Conservation (phyloP, 2,797 vertebrate genomes). For the Helicolenus hilgendorfi region DNA sequence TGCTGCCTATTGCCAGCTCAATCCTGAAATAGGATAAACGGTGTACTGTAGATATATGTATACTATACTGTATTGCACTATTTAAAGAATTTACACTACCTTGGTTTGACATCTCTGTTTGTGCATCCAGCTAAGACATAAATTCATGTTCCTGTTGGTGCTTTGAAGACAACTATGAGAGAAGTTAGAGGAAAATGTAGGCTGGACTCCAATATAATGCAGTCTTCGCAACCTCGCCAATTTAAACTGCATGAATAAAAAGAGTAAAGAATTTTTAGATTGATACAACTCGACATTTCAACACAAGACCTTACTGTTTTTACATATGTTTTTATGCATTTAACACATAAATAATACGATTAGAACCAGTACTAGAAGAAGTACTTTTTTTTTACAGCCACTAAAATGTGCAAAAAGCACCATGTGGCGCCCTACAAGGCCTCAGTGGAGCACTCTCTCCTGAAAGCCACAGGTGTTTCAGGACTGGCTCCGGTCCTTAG, state of each 20-base stretch:
- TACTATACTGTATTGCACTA: not conserved
- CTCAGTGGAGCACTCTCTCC: conserved; percentile 22
- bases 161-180: not conserved
- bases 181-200: not conserved
- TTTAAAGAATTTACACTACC: not conserved
- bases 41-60: not conserved
- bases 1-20: not conserved
- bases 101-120: not conserved
- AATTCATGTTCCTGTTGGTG: not conserved
- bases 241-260: not conserved
- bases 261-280: not conserved
- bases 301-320: not conserved
- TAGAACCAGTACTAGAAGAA: not conserved
- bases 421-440: not conserved
- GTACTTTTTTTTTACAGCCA: not conserved
- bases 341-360: not conserved
- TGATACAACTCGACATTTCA: not conserved
- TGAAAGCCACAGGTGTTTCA: conserved; percentile 64
- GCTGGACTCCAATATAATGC: not conserved
- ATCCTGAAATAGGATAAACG: not conserved
- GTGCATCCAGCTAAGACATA: not conserved
- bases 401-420: conserved; percentile 25
- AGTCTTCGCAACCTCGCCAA: not conserved
- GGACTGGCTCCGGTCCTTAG: conserved; percentile 45
- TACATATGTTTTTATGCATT: not conserved